Base-by-base conservation (phyloP, 2,113 vertebrate genomes). In the Tachysurus vachellii region DNA sequence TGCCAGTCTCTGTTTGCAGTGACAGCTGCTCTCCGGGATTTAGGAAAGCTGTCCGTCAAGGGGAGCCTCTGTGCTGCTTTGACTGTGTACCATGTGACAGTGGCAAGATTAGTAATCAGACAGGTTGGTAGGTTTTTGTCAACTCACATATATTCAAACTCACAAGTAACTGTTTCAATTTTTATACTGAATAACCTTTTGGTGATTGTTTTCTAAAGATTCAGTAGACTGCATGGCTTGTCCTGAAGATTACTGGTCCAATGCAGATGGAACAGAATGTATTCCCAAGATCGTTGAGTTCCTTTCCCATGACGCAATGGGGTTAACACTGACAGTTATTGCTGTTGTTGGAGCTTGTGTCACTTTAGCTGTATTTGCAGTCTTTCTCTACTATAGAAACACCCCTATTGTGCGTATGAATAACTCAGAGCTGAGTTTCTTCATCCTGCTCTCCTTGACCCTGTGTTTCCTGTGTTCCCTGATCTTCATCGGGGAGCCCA, bases 61-160 rank as follows among this genome's bases (percentile, higher is more conserved):
- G 94, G 91, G 91, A 95, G 90, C 94, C 94, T 93, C 86, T 95
- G 64, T 96, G 95, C 91, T 96, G 95, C 92, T 96, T 96, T 95
- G 95, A 95, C 91, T 96, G 95, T 93, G 91, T 95, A 92, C 89
- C 91, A 93, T 96, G 95, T 95, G 94, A 95, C 87, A 92, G 91
- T 84, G 95, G 94, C 88, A 94, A 95, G 90, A 95, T 94, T 93
- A 96, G 92, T 90, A 95, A 96, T 93, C 84, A 94, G 90, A 96
- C 95, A 95, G 93, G 95, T 94, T 4, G 90, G 91, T 36, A 2
- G 0, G 21, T 2, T 50, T 36, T 21, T 5, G 21, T n/a, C 50
- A 71, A 47, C 4, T 4, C 42, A 23, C 42, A 28, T 53, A 16
- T 77, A 77, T n/a, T 0, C 47, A 77, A 77, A 50, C 53, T n/a